phyloP scores from a whole-genome alignment of 2,797 vertebrate species.

The Gambelia wislizenii region DNA sequence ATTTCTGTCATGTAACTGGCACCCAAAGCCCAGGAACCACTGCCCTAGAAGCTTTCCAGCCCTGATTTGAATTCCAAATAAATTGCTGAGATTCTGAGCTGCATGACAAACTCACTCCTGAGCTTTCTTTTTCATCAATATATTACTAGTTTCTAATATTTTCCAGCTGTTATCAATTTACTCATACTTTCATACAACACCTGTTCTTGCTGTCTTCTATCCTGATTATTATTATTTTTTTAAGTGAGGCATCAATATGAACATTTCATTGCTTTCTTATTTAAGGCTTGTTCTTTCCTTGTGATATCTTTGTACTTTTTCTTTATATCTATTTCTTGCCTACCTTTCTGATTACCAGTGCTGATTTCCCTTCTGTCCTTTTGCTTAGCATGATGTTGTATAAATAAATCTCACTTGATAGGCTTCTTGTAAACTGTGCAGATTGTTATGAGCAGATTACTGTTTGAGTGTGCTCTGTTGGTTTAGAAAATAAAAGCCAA shows the following conservation, averaged over 20 bases:
- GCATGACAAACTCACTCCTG: background rate
- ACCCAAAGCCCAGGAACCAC: too few relatives aligned
- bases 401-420: constrained; percentile 39
- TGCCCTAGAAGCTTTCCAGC: background rate
- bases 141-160: background rate
- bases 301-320: constrained; percentile 10
- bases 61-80: background rate
- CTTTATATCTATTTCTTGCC: constrained; percentile 22
- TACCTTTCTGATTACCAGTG: constrained; percentile 24
- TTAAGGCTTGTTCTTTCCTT: background rate
- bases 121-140: background rate
- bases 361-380: background rate
- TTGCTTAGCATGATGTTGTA: constrained; percentile 22
- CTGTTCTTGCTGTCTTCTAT: background rate
- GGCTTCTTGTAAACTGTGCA: constrained; percentile 17
- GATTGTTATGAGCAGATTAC: background rate
- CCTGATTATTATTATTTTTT: background rate
- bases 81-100: background rate
- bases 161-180: background rate
- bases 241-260: background rate
- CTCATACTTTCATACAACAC: background rate
- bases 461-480: background rate
- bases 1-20: too few relatives aligned
- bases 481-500: constrained; percentile 36
- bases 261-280: constrained; percentile 5